Percentiles rank a stretch among this genome's conserved stretches.
Conservation (phyloP, 2,797 vertebrate species). For the Coluber constrictor region DNA sequence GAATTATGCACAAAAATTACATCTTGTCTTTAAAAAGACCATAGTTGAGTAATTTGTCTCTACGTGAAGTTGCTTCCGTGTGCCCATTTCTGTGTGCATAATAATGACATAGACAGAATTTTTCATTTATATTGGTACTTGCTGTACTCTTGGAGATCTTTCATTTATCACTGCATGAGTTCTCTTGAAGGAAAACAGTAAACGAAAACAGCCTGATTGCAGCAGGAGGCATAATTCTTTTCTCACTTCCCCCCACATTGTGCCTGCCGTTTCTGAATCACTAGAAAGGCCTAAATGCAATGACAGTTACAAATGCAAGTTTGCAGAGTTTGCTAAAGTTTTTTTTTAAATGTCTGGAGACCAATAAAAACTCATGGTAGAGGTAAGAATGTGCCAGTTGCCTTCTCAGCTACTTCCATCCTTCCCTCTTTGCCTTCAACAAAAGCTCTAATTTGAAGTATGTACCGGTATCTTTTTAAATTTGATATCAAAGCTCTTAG, state of each 20-base stretch:
- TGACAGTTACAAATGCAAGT: background rate
- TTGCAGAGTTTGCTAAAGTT: background rate
- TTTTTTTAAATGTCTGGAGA: background rate
- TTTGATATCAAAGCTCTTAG: constrained; percentile 38
- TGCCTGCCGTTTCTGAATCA: background rate
- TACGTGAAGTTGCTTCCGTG: background rate
- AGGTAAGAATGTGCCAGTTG: background rate
- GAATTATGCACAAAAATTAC: background rate
- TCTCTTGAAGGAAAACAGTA: background rate
- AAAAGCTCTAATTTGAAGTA: background rate
- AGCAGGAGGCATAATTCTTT: background rate
- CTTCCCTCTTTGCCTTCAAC: background rate
- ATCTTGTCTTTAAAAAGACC: background rate
- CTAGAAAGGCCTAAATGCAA: background rate
- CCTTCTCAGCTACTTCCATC: background rate
- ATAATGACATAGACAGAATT: background rate
- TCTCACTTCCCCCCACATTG: background rate
- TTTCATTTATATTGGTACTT: background rate
- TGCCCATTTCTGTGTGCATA: background rate
- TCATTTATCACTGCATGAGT: background rate
- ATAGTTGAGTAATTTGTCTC: background rate
- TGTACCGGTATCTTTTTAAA: background rate
- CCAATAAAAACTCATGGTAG: background rate
- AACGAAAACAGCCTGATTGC: background rate
- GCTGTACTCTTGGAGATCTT: background rate